Conservation (phyloP, 1,140 invertebrate species). For the Dinoponera quadriceps region DNA sequence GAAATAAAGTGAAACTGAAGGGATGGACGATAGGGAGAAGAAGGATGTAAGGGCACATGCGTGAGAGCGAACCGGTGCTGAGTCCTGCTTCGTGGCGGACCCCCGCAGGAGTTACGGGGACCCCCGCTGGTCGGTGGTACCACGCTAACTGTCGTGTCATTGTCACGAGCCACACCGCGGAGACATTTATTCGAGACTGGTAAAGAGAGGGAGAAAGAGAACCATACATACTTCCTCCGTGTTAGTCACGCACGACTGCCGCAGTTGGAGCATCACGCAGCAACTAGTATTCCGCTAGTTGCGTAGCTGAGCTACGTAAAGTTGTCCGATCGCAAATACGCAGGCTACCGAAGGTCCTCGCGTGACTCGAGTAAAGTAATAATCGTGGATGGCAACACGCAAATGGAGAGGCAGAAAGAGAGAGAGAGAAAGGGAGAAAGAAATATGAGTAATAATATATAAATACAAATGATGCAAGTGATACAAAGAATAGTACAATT, state of each 20-base stretch:
- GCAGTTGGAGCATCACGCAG: neutral
- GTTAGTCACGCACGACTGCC: conserved; percentile 62
- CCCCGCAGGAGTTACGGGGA: conserved; percentile 37
- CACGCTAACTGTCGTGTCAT: conserved; percentile 72
- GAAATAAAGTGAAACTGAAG: neutral
- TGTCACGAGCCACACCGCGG: conserved; percentile 71
- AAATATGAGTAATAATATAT: neutral
- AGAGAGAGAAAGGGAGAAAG: neutral
- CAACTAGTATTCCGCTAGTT: conserved; percentile 16
- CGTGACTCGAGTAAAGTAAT: neutral
- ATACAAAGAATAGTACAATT: too few relatives aligned
- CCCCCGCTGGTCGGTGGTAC: conserved; percentile 65
- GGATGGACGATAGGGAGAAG: neutral
- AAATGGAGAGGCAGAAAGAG: too few relatives aligned
- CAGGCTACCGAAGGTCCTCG: too few relatives aligned
- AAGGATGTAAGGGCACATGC: neutral
- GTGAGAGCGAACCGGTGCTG: conserved; percentile 37
- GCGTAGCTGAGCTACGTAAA: conserved; percentile 1
- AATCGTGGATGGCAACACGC: neutral
- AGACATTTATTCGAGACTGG: conserved; percentile 69
- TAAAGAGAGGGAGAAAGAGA: conserved; percentile 26
- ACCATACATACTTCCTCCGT: conserved; percentile 36
- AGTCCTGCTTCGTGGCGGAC: conserved; percentile 26
- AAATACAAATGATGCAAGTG: neutral
- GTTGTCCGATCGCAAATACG: neutral